Conservation (phyloP, 2,888 invertebrate genomes). For the Dione vanillae region DNA sequence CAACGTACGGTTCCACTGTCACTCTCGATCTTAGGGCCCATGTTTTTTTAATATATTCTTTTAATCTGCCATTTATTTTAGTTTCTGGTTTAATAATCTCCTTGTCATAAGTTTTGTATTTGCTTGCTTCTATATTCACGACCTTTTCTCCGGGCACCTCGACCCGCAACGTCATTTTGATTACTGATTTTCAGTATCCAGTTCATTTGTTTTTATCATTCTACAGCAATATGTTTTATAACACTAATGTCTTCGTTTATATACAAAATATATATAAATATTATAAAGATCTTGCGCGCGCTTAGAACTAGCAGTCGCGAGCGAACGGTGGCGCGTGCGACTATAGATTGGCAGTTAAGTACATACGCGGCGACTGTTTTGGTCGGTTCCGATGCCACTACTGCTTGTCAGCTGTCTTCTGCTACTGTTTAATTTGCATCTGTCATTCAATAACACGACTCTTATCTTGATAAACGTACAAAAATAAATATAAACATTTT, state of each 20-base stretch:
- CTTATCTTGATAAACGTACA: slow-evolving; percentile 54
- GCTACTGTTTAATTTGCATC: slow-evolving; percentile 78
- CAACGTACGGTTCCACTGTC: slow-evolving; percentile 88
- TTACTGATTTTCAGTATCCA: slow-evolving; percentile 47
- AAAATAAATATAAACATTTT: slow-evolving; percentile 52
- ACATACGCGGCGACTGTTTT: slow-evolving; percentile 61
- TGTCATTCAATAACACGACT: slow-evolving; percentile 73
- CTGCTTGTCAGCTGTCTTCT: slow-evolving; percentile 74
- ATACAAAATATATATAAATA: slow-evolving; percentile 26
- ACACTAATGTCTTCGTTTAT: slow-evolving; percentile 40
- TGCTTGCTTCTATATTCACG: slow-evolving; percentile 72
- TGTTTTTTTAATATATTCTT: slow-evolving; percentile 69
- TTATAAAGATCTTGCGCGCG: slow-evolving; percentile 22
- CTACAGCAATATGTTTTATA: slow-evolving; percentile 42
- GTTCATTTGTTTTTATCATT: slow-evolving; percentile 47
- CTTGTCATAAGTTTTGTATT: slow-evolving; percentile 64
- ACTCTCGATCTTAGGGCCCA: slow-evolving; percentile 75
- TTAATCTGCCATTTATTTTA: slow-evolving; percentile 68
- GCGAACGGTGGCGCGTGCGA: slow-evolving; percentile 63
- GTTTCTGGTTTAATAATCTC: slow-evolving; percentile 67
- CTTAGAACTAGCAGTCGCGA: slow-evolving; percentile 41
- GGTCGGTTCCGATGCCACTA: slow-evolving; percentile 62
- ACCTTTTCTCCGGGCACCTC: slow-evolving; percentile 78
- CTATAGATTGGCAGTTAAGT: slow-evolving; percentile 53
- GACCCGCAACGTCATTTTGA: slow-evolving; percentile 80